Evolutionary conservation across 2,797 vertebrate species (phyloP).

Genomic region (Hippocampus kuda): DNA sequence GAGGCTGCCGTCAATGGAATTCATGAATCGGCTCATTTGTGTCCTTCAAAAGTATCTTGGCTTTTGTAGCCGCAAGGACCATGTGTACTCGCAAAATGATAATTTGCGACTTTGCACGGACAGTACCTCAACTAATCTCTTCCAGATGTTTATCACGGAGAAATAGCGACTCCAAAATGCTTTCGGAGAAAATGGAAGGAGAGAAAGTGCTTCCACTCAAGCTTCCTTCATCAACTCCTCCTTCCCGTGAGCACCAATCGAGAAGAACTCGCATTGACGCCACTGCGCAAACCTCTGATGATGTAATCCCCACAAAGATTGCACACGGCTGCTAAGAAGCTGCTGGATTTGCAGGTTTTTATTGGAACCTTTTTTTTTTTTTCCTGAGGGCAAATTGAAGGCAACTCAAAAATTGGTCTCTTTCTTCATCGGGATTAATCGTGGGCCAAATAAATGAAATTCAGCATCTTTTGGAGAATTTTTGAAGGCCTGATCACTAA

Average conservation of each 20-base stretch:
- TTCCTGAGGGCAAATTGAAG: not conserved
- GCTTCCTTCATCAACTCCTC: slow-evolving; percentile 20
- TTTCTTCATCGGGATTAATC: too few relatives aligned
- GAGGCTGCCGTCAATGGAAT: not conserved
- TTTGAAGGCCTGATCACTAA: too few relatives aligned
- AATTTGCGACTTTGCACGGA: not conserved
- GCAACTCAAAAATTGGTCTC: too few relatives aligned
- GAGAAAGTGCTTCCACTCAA: not conserved
- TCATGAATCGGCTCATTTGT: not conserved
- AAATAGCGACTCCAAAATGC: slow-evolving; percentile 29
- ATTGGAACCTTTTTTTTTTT: slow-evolving; percentile 37
- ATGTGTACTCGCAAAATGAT: not conserved
- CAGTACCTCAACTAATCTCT: slow-evolving; percentile 11
- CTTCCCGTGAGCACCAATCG: slow-evolving; percentile 21
- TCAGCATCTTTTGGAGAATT: too few relatives aligned
- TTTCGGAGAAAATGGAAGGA: slow-evolving; percentile 26
- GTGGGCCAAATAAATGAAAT: too few relatives aligned
- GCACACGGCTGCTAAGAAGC: slow-evolving; percentile 48
- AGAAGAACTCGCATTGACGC: slow-evolving; percentile 22
- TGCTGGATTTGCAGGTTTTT: slow-evolving; percentile 52
- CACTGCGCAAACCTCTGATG: slow-evolving; percentile 18
- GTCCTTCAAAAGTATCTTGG: not conserved
- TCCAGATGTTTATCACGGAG: slow-evolving; percentile 16
- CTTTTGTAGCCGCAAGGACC: not conserved
- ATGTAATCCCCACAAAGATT: slow-evolving; percentile 45